phyloP scores from a whole-genome alignment of 92 coral and sea anemone genomes.

The Siderastrea radians region DNA sequence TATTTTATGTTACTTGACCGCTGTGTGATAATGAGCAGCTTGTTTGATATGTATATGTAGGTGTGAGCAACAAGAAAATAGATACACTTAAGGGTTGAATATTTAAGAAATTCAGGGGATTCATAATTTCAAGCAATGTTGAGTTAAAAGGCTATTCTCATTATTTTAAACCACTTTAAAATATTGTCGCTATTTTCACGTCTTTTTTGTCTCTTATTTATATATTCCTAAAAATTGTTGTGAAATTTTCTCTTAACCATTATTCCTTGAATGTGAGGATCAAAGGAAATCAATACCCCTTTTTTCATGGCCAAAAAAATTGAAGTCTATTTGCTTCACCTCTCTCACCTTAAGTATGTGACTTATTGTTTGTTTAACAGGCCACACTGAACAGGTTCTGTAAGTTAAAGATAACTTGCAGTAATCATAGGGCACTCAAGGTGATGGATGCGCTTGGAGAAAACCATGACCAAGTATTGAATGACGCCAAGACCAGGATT shows the following conservation, averaged over 20 bases:
- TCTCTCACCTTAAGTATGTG: background rate
- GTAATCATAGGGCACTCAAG: constrained; percentile 53
- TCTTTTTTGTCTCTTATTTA: no score
- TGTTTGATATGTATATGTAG: no score
- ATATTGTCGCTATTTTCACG: no score
- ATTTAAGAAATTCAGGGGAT: background rate
- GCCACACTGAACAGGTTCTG: constrained; percentile 57
- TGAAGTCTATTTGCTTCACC: no score
- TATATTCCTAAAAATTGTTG: no score
- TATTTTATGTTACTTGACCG: no score
- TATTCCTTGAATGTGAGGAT: background rate
- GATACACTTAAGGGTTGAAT: no score
- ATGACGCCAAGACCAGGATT: constrained; percentile 43
- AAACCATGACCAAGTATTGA: constrained; percentile 47
- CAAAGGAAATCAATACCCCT: background rate
- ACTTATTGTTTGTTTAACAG: constrained; percentile 22
- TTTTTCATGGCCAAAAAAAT: background rate
- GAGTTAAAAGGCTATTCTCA: no score
- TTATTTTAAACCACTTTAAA: no score
- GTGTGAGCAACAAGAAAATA: no score
- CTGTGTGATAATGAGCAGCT: no score
- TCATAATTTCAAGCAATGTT: background rate
- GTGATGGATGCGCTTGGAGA: constrained; percentile 63
- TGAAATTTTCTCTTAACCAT: no score
- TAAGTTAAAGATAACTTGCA: constrained; percentile 68